Evolutionary conservation across 2,797 vertebrate species (phyloP).

Genomic region (Macropodus opercularis): DNA sequence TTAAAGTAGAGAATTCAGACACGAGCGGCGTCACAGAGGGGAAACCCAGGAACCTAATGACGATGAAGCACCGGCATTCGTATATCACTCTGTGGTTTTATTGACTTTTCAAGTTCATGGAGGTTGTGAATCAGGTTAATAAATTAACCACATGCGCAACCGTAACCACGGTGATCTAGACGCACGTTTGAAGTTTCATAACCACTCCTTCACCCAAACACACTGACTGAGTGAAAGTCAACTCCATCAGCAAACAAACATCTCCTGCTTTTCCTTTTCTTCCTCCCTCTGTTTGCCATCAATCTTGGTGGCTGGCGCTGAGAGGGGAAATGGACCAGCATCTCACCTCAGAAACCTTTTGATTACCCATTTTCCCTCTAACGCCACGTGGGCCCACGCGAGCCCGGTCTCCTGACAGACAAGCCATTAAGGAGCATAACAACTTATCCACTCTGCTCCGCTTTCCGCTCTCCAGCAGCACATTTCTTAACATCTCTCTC

Average conservation of each 20-base stretch:
- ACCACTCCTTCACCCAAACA: too few species aligned
- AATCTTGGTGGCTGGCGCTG: constrained; percentile 39
- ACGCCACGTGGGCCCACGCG: constrained; percentile 53
- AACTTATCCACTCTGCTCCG: constrained; percentile 31
- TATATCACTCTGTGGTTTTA: too few species aligned
- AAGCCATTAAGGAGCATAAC: constrained; percentile 65
- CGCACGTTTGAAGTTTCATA: too few species aligned
- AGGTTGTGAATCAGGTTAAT: not conserved
- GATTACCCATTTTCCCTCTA: constrained; percentile 59
- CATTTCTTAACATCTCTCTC: not conserved
- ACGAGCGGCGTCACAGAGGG: too few species aligned
- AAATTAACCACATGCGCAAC: not conserved
- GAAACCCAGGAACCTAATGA: too few species aligned
- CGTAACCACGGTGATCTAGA: too few species aligned
- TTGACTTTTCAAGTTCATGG: too few species aligned
- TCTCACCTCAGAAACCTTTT: constrained; percentile 68
- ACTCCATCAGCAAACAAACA: constrained; percentile 35
- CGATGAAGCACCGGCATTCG: too few species aligned
- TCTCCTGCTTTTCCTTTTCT: constrained; percentile 23
- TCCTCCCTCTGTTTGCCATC: constrained; percentile 31
- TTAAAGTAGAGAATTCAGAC: too few species aligned
- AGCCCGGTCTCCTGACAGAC: constrained; percentile 62
- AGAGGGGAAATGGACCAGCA: constrained; percentile 45
- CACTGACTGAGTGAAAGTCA: constrained; percentile 7
- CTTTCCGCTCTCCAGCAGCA: constrained; percentile 4